Evolutionary conservation across 2,113 vertebrate species (phyloP), one percentile per base, ranked within the genome.

Genomic region (Gadus chalcogrammus): DNA sequence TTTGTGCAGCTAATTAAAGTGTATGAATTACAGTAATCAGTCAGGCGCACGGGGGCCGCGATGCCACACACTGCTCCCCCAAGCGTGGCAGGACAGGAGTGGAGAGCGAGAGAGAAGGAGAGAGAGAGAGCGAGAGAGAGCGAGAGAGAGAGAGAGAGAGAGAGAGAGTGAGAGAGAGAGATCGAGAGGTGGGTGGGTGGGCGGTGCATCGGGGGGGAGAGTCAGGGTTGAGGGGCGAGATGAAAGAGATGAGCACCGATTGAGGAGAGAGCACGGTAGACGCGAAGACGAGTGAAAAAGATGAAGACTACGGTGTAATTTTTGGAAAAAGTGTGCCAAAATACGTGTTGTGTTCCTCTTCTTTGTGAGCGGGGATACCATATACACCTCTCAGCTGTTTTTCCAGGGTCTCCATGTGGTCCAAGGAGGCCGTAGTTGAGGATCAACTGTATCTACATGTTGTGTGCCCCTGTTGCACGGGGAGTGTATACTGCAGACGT

Each of bases 1-100:
- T 96, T 99, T 98, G 96, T 98, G 95, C 96, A 97, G 96, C 96
- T 98, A 97, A 98, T 98, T 99, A 98, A 97, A 95, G 95, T 93
- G 94, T 98, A 97, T 98, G 94, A 99, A 99, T 99, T 97, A 98
- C 94, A 95, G 94, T 95, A 97, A 97, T 99, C 96, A 96, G 94
- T 97, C 95, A 98, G 93, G 91, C 91, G 95, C 93, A 91, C 91
- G 93, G 80, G 88, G 79, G 81, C 86, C 73, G 65, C 69, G 69
- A 82, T 56, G 76, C 83, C 77, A 84, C 87, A 82, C 70, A 42
- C 81, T 88, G 84, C 82, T 89, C 84, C 71, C 88, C 67, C 82
- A 85, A 90, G 86, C 87, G 68, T 85, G 83, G 86, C 85, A 68
- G 81, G 84, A 83, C 80, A 82, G 78, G 74, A 82, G 70, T 64